Percentiles rank a stretch among this genome's conserved stretches.
Conservation (phyloP, 2,888 invertebrate genomes). For the Acanthopleura granulata region DNA sequence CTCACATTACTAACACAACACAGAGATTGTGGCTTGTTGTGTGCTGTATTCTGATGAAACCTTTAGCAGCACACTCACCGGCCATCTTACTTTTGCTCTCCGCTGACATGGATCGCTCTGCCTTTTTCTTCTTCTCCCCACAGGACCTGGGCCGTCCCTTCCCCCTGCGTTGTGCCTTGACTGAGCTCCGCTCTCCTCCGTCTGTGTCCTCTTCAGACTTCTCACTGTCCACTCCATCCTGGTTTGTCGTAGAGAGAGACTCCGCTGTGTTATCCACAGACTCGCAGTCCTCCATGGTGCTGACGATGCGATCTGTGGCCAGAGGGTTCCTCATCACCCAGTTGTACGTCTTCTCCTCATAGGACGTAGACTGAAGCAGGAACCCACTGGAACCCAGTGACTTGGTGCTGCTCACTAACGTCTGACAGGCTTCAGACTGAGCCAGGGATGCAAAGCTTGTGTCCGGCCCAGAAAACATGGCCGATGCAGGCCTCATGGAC, state of each 20-base stretch:
- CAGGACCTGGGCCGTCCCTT: constrained; percentile 4
- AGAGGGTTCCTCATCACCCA: constrained; percentile 12
- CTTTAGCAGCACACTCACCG: constrained; percentile 33
- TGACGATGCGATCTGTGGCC: constrained; percentile 24
- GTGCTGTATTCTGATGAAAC: not conserved
- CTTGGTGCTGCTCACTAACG: not conserved
- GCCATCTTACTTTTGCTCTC: constrained; percentile 57
- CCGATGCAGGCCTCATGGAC: not conserved
- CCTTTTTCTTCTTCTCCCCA: constrained; percentile 28
- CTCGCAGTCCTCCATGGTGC: constrained; percentile 22
- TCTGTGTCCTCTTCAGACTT: constrained; percentile 27
- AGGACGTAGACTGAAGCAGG: not conserved
- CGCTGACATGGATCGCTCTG: constrained; percentile 43
- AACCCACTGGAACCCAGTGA: not conserved
- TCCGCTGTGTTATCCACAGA: constrained; percentile 24
- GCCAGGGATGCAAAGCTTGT: constrained; percentile 15
- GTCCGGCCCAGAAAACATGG: not conserved
- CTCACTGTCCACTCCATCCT: constrained; percentile 23
- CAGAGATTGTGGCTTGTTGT: too few species aligned
- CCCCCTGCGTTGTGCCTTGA: not conserved
- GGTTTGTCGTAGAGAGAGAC: not conserved
- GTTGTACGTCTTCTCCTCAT: constrained; percentile 10
- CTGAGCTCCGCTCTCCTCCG: constrained; percentile 23
- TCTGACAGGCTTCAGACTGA: constrained; percentile 1
- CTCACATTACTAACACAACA: too few species aligned